These are phyloP conservation scores for Alces alces DNA, from an alignment of 2,113 vertebrate species.

Conservation along the genomic window DNA sequence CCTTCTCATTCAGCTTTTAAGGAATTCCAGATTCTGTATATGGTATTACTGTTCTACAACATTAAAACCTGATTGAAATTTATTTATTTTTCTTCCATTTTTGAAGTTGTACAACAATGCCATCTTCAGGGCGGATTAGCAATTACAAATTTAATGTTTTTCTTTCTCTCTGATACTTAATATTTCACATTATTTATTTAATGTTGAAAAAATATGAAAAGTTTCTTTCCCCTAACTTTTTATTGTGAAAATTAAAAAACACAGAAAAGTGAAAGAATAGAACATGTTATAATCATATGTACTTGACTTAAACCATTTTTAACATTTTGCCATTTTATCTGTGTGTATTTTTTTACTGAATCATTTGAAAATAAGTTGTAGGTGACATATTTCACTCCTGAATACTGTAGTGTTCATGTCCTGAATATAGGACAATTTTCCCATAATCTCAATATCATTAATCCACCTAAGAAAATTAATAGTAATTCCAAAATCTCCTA, in stretches of 20 bases:
- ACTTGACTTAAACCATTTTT: slow-evolving; percentile 2
- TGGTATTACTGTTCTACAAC: not conserved
- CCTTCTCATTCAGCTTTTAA: slow-evolving; percentile 33
- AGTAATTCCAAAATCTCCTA: not conserved
- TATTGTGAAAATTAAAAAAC: slow-evolving; percentile 1
- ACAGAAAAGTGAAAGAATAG: not conserved
- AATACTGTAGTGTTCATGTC: not conserved
- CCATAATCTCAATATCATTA: not conserved
- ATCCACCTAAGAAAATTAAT: not conserved
- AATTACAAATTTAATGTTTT: not conserved
- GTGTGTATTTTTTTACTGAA: slow-evolving; percentile 7
- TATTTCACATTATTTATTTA: slow-evolving; percentile 5
- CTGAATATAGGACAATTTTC: not conserved
- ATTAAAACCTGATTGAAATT: not conserved
- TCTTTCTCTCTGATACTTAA: not conserved
- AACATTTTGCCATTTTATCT: not conserved
- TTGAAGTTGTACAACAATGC: slow-evolving; percentile 7
- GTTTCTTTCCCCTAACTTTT: not conserved
- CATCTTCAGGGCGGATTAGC: not conserved
- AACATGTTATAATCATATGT: not conserved
- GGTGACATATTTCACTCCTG: not conserved
- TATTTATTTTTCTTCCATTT: not conserved
- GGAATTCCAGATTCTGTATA: not conserved
- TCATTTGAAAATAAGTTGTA: slow-evolving; percentile 16
- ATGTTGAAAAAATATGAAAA: not conserved